Conservation (phyloP, 2,888 invertebrate species). For the Xestia xanthographa region DNA sequence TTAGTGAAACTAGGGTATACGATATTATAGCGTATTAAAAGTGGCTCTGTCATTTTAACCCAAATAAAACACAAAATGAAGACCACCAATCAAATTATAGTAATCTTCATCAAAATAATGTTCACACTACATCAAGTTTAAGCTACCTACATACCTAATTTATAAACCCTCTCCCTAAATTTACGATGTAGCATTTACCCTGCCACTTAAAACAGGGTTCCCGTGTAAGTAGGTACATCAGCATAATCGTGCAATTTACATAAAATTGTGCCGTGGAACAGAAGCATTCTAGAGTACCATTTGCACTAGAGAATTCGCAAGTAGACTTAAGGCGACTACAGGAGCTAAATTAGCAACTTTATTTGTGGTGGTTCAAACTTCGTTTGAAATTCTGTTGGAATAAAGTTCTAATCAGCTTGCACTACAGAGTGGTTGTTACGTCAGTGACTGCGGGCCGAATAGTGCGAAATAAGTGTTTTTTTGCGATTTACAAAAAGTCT, state of each 20-base stretch:
- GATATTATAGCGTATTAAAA: not conserved
- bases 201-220: slow-evolving; percentile 31
- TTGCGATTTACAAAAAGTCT: too few relatives aligned
- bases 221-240: slow-evolving; percentile 3
- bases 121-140: slow-evolving; percentile 27
- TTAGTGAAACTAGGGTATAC: not conserved
- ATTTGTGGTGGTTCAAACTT: too few relatives aligned
- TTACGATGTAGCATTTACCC: slow-evolving; percentile 39
- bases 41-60: not conserved
- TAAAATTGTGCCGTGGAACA: slow-evolving; percentile 16
- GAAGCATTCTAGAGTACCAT: slow-evolving; percentile 2
- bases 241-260: slow-evolving; percentile 45
- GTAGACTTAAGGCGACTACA: too few relatives aligned
- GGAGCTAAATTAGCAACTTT: too few relatives aligned
- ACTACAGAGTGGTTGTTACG: too few relatives aligned
- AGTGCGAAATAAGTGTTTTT: too few relatives aligned
- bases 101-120: slow-evolving; percentile 4
- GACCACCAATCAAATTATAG: not conserved
- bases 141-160: slow-evolving; percentile 21
- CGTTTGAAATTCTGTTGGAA: too few relatives aligned
- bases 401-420: too few relatives aligned
- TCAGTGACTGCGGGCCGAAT: too few relatives aligned
- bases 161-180: slow-evolving; percentile 16
- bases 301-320: slow-evolving; percentile 5
- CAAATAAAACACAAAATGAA: not conserved